Evolutionary conservation across 2,113 vertebrate species (phyloP).

Genomic region (Aldabrachelys gigantea): DNA sequence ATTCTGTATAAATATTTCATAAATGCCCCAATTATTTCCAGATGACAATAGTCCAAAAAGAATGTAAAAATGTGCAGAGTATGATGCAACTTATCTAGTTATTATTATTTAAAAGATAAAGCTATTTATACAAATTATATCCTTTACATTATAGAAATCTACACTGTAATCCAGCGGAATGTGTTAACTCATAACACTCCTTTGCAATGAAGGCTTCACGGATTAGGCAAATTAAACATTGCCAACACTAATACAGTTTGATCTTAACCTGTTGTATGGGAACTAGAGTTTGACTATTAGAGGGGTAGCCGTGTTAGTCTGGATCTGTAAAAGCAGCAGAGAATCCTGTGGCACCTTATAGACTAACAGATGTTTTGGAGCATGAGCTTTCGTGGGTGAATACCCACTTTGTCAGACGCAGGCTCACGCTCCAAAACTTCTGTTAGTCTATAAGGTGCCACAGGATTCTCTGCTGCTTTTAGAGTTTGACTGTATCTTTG

Average conservation of each 20-base stretch:
- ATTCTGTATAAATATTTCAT: slow-evolving; percentile 59
- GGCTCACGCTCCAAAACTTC: too few relatives aligned
- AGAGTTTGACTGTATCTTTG: not conserved
- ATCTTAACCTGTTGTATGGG: not conserved
- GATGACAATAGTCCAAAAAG: slow-evolving; percentile 32
- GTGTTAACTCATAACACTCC: not conserved
- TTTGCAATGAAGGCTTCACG: not conserved
- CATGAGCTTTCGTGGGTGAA: too few relatives aligned
- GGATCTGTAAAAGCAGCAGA: too few relatives aligned
- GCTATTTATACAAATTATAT: slow-evolving; percentile 25
- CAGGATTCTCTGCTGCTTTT: too few relatives aligned
- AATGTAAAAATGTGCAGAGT: slow-evolving; percentile 6
- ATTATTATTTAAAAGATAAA: not conserved
- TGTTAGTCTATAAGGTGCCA: too few relatives aligned
- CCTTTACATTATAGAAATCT: not conserved
- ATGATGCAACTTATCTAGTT: not conserved
- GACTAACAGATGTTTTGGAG: too few relatives aligned
- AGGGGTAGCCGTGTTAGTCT: too few relatives aligned
- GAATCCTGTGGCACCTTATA: too few relatives aligned
- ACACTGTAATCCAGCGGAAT: not conserved
- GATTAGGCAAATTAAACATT: not conserved
- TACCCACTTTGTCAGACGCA: too few relatives aligned
- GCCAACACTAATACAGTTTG: not conserved
- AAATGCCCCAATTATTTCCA: slow-evolving; percentile 34
- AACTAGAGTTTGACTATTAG: not conserved